Evolutionary conservation across 2,113 vertebrate genomes (phyloP).

Genomic region (Hypanus sabinus): DNA sequence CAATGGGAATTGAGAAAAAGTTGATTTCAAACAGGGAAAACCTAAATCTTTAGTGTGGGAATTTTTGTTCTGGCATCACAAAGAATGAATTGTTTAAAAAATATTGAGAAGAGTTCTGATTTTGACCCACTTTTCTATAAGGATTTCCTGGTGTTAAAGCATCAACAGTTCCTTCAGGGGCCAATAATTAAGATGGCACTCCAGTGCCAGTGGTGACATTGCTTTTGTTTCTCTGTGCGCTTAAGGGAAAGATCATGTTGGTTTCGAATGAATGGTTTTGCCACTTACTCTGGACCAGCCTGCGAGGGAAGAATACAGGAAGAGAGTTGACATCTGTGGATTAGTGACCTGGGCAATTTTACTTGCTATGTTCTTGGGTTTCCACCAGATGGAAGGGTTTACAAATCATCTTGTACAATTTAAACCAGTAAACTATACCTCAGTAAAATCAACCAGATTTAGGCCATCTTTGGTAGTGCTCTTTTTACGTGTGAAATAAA

Average conservation of each 20-base stretch:
- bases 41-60: neutral
- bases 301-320: neutral
- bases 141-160: neutral
- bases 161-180: neutral
- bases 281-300: neutral
- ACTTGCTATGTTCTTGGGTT: neutral
- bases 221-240: neutral
- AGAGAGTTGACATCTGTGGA: neutral
- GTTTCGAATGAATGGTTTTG: neutral
- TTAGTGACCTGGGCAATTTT: neutral
- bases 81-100: neutral
- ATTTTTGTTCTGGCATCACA: neutral
- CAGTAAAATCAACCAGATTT: neutral
- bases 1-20: neutral
- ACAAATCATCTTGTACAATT: neutral
- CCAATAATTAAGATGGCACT: neutral
- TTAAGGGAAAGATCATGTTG: neutral
- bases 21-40: neutral
- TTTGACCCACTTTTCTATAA: neutral
- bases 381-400: neutral
- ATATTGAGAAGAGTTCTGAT: neutral
- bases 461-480: neutral
- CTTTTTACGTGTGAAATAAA: neutral
- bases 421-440: neutral
- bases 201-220: no score